These are phyloP conservation scores for Lapara coniferarum DNA, from an alignment of 2,888 invertebrate genomes.

Conservation along the genomic window DNA sequence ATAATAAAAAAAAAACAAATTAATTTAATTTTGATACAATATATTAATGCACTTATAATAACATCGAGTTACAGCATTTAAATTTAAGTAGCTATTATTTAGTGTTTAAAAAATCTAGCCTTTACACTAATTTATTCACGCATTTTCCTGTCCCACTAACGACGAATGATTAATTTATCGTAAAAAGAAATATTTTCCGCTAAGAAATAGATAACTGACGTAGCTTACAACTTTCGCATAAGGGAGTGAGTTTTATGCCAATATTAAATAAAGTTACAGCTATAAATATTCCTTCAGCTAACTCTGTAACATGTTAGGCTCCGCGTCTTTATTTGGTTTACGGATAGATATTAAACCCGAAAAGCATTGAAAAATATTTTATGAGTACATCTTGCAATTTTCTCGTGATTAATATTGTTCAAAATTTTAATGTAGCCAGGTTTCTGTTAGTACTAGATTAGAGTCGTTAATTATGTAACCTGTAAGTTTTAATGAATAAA, in stretches of 20 bases:
- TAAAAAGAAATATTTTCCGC: constrained; percentile 20
- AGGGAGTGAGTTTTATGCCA: constrained; percentile 55
- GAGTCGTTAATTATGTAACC: too few relatives aligned
- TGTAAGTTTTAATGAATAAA: too few relatives aligned
- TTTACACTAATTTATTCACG: too few relatives aligned
- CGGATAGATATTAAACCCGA: constrained; percentile 16
- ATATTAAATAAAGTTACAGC: constrained; percentile 83
- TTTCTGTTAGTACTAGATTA: too few relatives aligned
- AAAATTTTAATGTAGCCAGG: too few relatives aligned
- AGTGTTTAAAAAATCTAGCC: too few relatives aligned
- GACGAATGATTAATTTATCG: constrained; percentile 2
- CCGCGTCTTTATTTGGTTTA: constrained; percentile 23
- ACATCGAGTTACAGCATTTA: too few relatives aligned
- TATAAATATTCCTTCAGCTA: constrained; percentile 82
- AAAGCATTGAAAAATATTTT: background rate
- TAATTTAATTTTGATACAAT: too few relatives aligned
- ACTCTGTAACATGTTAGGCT: constrained; percentile 66
- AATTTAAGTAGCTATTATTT: too few relatives aligned
- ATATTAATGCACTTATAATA: too few relatives aligned
- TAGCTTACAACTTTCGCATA: constrained; percentile 72
- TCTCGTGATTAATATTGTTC: background rate
- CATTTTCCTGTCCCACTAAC: too few relatives aligned
- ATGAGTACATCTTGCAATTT: background rate
- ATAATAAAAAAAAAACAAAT: too few relatives aligned
- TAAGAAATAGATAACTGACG: constrained; percentile 37